Evolutionary conservation across 2,797 vertebrate species (phyloP).

Genomic region (Pseudochirops cupreus): DNA sequence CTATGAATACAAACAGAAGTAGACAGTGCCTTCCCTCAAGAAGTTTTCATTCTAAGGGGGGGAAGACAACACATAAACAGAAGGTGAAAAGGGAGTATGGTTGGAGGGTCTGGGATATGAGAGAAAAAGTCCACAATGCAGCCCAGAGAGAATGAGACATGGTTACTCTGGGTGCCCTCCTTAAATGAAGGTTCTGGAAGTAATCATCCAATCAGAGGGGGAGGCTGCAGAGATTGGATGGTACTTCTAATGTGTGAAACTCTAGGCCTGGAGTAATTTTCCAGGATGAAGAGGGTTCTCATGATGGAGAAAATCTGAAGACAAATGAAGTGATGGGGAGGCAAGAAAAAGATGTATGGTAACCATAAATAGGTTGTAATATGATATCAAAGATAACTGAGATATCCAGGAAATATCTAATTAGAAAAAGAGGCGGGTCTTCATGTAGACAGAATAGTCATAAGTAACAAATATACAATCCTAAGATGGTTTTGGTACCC

Average conservation of each 20-base stretch:
- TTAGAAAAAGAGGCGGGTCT: background rate
- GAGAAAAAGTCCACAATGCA: background rate
- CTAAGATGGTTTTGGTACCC: background rate
- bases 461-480: background rate
- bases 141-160: background rate
- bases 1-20: background rate
- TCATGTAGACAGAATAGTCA: background rate
- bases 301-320: background rate
- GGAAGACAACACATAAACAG: background rate
- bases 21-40: background rate
- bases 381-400: too few species aligned
- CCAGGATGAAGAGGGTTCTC: background rate
- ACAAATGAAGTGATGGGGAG: background rate
- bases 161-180: background rate
- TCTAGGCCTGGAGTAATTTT: background rate
- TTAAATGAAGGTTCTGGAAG: background rate
- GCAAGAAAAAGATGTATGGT: background rate
- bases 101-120: background rate
- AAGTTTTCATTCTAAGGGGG: background rate
- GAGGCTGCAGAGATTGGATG: background rate
- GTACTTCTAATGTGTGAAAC: background rate
- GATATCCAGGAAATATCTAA: too few species aligned
- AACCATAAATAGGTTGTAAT: background rate
- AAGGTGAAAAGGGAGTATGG: background rate
- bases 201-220: background rate